A percentile compares a stretch with the other conserved stretches of the same genome.
These are phyloP conservation scores for Astropecten irregularis DNA, from an alignment of 53 echinoderm and acorn worm genomes.

Conservation along the genomic window DNA sequence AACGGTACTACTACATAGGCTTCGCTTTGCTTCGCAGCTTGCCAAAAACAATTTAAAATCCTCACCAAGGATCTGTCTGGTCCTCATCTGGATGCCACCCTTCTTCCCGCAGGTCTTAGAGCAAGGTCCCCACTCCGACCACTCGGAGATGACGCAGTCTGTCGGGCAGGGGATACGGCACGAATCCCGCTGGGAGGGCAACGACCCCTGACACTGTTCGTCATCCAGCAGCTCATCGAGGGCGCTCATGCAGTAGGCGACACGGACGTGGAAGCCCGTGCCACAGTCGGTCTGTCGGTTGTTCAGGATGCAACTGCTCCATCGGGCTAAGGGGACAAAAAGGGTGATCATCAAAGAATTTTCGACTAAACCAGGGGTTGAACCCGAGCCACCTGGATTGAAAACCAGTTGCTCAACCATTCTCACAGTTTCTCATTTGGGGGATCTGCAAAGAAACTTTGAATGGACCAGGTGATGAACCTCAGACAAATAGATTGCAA, in stretches of 20 bases:
- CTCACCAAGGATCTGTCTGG: constrained; percentile 84
- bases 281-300: constrained; percentile 70
- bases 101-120: constrained; percentile 86
- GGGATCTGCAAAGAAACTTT: too few species aligned
- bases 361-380: too few species aligned
- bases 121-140: constrained; percentile 85
- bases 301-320: constrained; percentile 81
- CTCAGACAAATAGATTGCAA: too few species aligned
- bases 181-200: constrained; percentile 46
- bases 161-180: constrained; percentile 86
- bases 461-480: too few species aligned
- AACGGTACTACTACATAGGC: too few species aligned
- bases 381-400: too few species aligned
- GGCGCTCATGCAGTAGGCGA: constrained; percentile 89
- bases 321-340: constrained; percentile 59
- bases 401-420: too few species aligned
- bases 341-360: too few species aligned
- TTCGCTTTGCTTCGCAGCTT: too few species aligned
- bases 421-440: too few species aligned
- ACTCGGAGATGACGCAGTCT: constrained; percentile 93
- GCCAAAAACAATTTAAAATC: too few species aligned
- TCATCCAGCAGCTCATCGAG: constrained; percentile 51
- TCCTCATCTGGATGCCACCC: constrained; percentile 78
- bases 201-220: constrained; percentile 51
- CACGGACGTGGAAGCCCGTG: constrained; percentile 65